Conservation (phyloP, 1,140 invertebrate species). For the Lasaia peninsularis region DNA sequence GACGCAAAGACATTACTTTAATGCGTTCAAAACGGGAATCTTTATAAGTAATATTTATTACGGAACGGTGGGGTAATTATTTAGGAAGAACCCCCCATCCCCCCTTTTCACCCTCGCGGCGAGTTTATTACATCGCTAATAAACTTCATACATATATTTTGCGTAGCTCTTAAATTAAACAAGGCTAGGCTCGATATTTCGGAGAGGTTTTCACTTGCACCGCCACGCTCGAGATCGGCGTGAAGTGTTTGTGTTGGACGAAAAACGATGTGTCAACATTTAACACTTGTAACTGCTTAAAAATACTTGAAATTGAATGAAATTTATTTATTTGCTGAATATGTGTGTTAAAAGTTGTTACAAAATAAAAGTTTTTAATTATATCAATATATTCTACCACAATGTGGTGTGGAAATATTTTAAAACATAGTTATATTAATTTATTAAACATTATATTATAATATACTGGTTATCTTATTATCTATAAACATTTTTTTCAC, state of each 20-base stretch:
- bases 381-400: no score
- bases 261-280: neutral
- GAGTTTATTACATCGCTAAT: slow-evolving; percentile 10
- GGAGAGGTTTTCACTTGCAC: neutral
- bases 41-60: slow-evolving; percentile 13
- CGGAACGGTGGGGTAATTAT: slow-evolving; percentile 9
- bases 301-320: no score
- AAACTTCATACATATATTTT: slow-evolving; percentile 13
- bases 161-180: slow-evolving; percentile 7
- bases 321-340: no score
- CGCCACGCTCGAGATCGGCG: neutral
- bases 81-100: neutral
- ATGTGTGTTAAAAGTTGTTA: no score
- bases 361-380: no score
- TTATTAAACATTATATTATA: no score
- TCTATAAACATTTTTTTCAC: no score
- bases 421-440: no score
- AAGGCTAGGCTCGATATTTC: slow-evolving; percentile 10
- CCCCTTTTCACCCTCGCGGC: slow-evolving; percentile 1
- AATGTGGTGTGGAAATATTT: no score
- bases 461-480: no score
- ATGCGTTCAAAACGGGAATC: slow-evolving; percentile 9
- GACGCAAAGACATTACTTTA: slow-evolving; percentile 9
- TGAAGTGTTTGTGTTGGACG: neutral
- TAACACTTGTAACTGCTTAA: no score